phyloP scores from a whole-genome alignment of 2,797 vertebrate genomes.

The Rhadinocentrus ornatus region DNA sequence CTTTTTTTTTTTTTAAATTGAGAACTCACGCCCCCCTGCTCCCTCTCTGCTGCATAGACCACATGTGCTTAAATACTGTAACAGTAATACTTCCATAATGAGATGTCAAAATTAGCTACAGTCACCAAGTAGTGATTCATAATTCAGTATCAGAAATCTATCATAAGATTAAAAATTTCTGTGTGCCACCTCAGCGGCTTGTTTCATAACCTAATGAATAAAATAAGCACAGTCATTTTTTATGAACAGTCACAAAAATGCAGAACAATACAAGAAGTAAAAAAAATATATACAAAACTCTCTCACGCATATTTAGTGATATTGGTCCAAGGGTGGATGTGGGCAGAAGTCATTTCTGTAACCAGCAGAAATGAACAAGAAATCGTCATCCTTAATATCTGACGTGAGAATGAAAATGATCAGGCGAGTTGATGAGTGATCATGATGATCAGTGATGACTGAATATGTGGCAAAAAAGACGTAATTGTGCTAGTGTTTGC shows the following conservation, averaged over 20 bases:
- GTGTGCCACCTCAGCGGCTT: slow-evolving; percentile 15
- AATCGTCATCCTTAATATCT: slow-evolving; percentile 15
- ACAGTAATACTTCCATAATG: slow-evolving; percentile 22
- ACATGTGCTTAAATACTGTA: slow-evolving; percentile 45
- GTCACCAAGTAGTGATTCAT: slow-evolving; percentile 44
- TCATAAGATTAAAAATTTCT: slow-evolving; percentile 1
- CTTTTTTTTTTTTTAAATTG: slow-evolving; percentile 30
- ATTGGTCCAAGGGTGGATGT: slow-evolving; percentile 67
- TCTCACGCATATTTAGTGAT: slow-evolving; percentile 27
- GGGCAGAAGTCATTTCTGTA: slow-evolving; percentile 73
- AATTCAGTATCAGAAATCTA: slow-evolving; percentile 51
- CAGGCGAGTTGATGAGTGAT: slow-evolving; percentile 10
- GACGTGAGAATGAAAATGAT: slow-evolving; percentile 18
- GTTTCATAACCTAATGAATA: slow-evolving; percentile 34
- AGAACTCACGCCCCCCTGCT: slow-evolving; percentile 35
- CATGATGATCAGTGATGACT: not conserved
- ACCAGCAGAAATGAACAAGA: slow-evolving; percentile 79
- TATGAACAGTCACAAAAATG: slow-evolving; percentile 20
- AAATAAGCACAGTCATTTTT: slow-evolving; percentile 24
- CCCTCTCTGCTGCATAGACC: slow-evolving; percentile 62
- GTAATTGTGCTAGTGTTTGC: slow-evolving; percentile 44
- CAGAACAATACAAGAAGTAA: slow-evolving; percentile 27
- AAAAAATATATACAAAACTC: slow-evolving; percentile 6
- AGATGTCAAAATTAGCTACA: slow-evolving; percentile 43
- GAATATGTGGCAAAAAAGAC: not conserved